phyloP scores from a whole-genome alignment of 2,888 invertebrate genomes.

The Lochmaea capreae region DNA sequence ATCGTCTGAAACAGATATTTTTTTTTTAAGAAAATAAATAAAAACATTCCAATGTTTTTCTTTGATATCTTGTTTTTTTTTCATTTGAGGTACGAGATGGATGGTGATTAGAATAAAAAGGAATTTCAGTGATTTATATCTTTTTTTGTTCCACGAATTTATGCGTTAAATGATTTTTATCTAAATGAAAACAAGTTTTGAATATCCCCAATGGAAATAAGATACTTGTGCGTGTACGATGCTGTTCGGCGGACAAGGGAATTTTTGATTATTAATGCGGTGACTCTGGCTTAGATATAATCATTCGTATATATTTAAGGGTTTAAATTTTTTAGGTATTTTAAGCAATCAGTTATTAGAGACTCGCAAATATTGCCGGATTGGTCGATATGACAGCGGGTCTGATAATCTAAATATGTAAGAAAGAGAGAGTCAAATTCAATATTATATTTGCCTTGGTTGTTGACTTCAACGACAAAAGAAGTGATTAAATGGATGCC shows the following conservation, averaged over 20 bases:
- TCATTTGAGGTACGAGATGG: slow-evolving; percentile 33
- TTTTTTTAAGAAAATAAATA: slow-evolving; percentile 32
- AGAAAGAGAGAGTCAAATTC: no score
- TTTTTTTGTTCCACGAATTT: slow-evolving; percentile 35
- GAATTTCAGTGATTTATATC: slow-evolving; percentile 43
- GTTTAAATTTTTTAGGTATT: no score
- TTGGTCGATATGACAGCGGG: no score
- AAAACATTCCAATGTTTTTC: slow-evolving; percentile 23
- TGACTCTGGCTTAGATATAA: background rate
- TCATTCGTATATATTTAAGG: background rate
- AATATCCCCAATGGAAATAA: slow-evolving; percentile 25
- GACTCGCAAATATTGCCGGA: background rate
- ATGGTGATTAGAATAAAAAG: slow-evolving; percentile 40
- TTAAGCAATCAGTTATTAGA: background rate
- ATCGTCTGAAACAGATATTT: slow-evolving; percentile 23
- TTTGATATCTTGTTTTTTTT: slow-evolving; percentile 16
- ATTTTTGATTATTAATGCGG: background rate
- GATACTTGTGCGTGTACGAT: slow-evolving; percentile 5
- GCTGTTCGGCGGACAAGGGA: background rate
- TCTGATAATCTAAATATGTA: no score
- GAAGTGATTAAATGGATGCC: no score
- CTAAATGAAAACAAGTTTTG: slow-evolving; percentile 28
- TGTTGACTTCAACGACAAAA: no score
- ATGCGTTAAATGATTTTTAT: slow-evolving; percentile 33
- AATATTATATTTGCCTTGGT: no score